These are phyloP conservation scores for Zaprionus nigranus DNA, from an alignment of 1,140 invertebrate genomes.

Conservation along the genomic window DNA sequence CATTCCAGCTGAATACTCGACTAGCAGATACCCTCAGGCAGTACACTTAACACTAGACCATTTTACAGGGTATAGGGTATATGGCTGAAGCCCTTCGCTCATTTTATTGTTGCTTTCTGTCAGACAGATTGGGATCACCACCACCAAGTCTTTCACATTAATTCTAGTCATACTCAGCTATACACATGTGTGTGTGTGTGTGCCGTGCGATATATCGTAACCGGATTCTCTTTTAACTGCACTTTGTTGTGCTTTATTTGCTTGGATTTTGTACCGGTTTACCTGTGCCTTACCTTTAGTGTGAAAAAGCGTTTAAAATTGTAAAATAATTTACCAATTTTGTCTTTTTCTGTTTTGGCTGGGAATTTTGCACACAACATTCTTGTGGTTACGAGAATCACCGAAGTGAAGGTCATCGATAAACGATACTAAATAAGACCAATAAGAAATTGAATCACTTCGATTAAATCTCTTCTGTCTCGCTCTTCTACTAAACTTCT, in stretches of 20 bases:
- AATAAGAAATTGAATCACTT: constrained; percentile 17
- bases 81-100: neutral
- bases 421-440: constrained; percentile 16
- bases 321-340: constrained; percentile 53
- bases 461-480: constrained; percentile 1
- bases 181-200: neutral
- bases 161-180: constrained; percentile 18
- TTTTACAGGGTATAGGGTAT: constrained; percentile 8
- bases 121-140: constrained; percentile 34
- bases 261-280: constrained; percentile 54
- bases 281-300: constrained; percentile 50
- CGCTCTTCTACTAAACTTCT: constrained; percentile 8
- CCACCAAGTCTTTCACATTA: constrained; percentile 17
- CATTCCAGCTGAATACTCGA: neutral
- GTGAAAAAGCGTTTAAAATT: constrained; percentile 59
- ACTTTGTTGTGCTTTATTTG: constrained; percentile 64
- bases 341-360: constrained; percentile 20
- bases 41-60: neutral
- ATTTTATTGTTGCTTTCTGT: constrained; percentile 32
- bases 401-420: constrained; percentile 48
- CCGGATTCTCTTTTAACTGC: constrained; percentile 72
- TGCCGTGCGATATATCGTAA: constrained; percentile 32
- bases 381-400: constrained; percentile 59
- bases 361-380: constrained; percentile 64
- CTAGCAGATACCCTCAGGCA: constrained; percentile 12